Base-by-base conservation (phyloP, 2,888 invertebrate genomes). In the Cephus spinipes region DNA sequence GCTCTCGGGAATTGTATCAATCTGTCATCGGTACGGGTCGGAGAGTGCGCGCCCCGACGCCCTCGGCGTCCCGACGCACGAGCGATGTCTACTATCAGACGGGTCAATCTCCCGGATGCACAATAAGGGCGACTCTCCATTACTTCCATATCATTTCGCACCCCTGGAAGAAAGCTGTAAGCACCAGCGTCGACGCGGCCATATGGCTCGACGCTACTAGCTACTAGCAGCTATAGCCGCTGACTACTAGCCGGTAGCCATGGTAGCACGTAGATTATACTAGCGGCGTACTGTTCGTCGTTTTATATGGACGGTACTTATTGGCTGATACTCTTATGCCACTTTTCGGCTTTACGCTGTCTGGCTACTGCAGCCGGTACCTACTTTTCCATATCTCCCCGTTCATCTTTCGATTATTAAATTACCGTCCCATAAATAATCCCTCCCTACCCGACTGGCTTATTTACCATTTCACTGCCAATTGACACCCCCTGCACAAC, bases 61-160 rank as follows among this genome's bases (percentile, higher is more conserved):
- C 75, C 33, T 32, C 78, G 9, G 23, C 69, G 69, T 68, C 34
- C 74, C 69, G 32, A 55, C 69, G 40, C 69, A 32, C 34, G 79
- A 79, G 83, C 83, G 83, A 81, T 79, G 78, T 81, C 79, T 81
- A 11, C 82, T 89, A 90, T 91, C 90, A 87, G 82, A 84, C 88
- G 88, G 89, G 87, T 90, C 90, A 90, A 91, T 91, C 91, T 91
- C 83, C 85, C 86, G 86, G 85, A 88, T 89, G 88, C 88, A 87
- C 89, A 88, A 88, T 86, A 83, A 82, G 82, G 83, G 82, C 84
- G 79, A 84, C 88, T 88, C 87, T 89, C 87, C 87, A 90, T 91
- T 91, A 91, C 91, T 91, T 91, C 91, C 91, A 90, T 91, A 90
- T 91, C 91, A 91, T 91, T 91, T 91, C 90, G 86, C 91, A 91